These are phyloP conservation scores for Pogonomyrmex barbatus DNA, from an alignment of 1,140 invertebrate species.

Conservation along the genomic window DNA sequence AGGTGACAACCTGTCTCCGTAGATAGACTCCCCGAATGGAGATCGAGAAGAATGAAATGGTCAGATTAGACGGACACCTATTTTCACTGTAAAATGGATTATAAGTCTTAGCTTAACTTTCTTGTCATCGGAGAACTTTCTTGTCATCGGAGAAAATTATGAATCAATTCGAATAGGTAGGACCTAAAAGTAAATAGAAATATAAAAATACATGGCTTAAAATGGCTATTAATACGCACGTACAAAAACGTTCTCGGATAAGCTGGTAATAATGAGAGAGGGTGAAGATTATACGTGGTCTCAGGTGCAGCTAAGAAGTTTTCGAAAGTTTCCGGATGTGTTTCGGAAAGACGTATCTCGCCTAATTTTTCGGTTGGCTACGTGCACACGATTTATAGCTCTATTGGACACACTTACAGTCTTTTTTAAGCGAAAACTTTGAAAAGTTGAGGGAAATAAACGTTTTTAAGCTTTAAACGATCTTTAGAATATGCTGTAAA, in stretches of 20 bases:
- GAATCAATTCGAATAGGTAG: neutral
- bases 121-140: neutral
- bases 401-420: conserved; percentile 5
- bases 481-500: neutral
- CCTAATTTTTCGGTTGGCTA: conserved; percentile 67
- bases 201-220: neutral
- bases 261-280: conserved; percentile 56
- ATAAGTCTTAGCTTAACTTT: neutral
- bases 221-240: neutral
- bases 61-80: neutral
- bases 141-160: neutral
- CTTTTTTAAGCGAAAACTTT: conserved; percentile 18
- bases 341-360: conserved; percentile 58
- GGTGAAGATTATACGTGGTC: conserved; percentile 25
- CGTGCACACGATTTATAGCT: conserved; percentile 50
- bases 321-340: conserved; percentile 67
- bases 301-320: conserved; percentile 76
- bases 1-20: conserved; percentile 64
- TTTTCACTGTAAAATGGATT: neutral
- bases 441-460: neutral
- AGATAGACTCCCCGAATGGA: conserved; percentile 7
- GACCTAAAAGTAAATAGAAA: neutral
- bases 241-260: neutral
- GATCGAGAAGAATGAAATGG: neutral
- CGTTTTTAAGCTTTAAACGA: neutral